Evolutionary conservation across 2,888 invertebrate species (phyloP), one percentile per base, ranked within the genome.

Genomic region (Pseudanteris insignis): DNA sequence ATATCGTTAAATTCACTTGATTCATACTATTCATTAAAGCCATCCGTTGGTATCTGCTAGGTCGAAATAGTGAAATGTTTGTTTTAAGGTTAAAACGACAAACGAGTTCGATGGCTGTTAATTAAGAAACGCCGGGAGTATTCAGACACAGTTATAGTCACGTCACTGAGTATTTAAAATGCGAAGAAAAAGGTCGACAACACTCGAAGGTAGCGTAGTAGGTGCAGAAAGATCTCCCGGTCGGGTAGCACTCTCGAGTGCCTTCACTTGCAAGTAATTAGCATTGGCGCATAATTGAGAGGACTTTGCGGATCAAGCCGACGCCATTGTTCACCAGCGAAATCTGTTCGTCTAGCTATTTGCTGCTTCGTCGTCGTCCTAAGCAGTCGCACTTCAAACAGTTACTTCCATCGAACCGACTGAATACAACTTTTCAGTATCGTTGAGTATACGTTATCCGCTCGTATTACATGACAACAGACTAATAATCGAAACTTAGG

Each of bases 271-370:
- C 69, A 67, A 70, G 72, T 75, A 76, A 76, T 76, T 76, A 76
- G 74, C 74, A 74, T 74, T 68, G 66, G 70, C 70, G 72, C 71
- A 74, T 74, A 75, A 76, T 76, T 73, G 73, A 74, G 73, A 73
- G 74, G 73, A 74, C 71, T 75, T 73, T 70, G 66, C 65, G 67
- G 67, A 69, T 68, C 64, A 61, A 54, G 66, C 53, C 59, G 47
- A 48, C 61, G 41, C 67, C 70, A 73, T 73, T 74, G 73, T 74
- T 73, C 69, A 41, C 33, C 54, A 21, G 66, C 65, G 65, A 55
- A 67, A 66, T 6, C 18, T 18, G 18, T 18, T 18, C 55, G 62
- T 57, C 54, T 29, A 43, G 25, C 13, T 54, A 36, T 54, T 58
- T 50, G 57, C 61, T 44, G 55, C 43, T 58, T 44, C 34, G 29